phyloP scores from a whole-genome alignment of 2,113 vertebrate species.

The Galemys pyrenaicus region DNA sequence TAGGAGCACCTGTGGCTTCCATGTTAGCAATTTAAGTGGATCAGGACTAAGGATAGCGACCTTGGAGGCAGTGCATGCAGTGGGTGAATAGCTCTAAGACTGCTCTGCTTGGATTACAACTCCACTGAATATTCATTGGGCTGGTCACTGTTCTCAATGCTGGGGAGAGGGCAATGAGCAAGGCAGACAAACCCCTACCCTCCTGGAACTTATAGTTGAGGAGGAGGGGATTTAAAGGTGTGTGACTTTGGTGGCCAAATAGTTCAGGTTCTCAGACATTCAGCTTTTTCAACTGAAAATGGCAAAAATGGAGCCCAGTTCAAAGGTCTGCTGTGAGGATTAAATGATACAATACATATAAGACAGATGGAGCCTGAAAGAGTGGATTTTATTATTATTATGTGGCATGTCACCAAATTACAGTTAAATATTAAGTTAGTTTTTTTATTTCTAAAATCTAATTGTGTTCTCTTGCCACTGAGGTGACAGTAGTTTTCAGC shows the following conservation, averaged over 20 bases:
- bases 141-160: not conserved
- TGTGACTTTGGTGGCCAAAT: slow-evolving; percentile 22
- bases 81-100: not conserved
- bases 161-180: not conserved
- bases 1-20: slow-evolving; percentile 4
- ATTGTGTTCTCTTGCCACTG: no score
- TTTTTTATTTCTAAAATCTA: not conserved
- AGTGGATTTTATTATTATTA: slow-evolving; percentile 2
- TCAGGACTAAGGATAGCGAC: not conserved
- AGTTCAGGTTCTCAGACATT: not conserved
- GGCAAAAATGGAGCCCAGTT: not conserved
- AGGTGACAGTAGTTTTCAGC: no score
- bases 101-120: not conserved
- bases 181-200: not conserved
- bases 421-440: slow-evolving; percentile 34
- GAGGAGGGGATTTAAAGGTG: not conserved
- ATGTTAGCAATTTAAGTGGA: not conserved
- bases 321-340: slow-evolving; percentile 3
- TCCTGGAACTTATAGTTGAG: not conserved
- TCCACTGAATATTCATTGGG: not conserved
- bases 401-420: not conserved
- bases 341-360: not conserved
- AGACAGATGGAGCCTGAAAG: not conserved
- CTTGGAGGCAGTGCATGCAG: not conserved
- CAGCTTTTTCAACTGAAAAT: not conserved